phyloP scores from a whole-genome alignment of 1,140 invertebrate species.

The Euwallacea similis region DNA sequence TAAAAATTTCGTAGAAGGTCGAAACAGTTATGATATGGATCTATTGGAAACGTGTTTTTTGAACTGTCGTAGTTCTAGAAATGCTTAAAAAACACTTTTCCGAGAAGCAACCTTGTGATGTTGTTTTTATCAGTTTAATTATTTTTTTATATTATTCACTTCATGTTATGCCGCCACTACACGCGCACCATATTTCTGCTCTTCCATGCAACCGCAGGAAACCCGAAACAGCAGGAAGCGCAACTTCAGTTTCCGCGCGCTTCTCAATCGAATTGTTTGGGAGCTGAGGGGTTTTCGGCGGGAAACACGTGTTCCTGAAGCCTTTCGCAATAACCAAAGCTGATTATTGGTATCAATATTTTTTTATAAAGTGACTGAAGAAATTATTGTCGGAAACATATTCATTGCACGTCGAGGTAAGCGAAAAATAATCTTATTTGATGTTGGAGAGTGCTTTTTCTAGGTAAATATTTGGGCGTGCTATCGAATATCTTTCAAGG shows the following conservation, averaged over 20 bases:
- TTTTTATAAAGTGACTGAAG: neutral
- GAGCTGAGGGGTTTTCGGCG: neutral
- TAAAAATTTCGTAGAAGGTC: too few species aligned
- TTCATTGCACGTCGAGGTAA: neutral
- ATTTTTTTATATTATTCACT: too few species aligned
- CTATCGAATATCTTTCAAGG: neutral
- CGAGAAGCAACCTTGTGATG: too few species aligned
- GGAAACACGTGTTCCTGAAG: constrained; percentile 2
- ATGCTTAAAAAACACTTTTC: too few species aligned
- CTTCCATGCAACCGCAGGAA: neutral
- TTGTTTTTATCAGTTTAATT: too few species aligned
- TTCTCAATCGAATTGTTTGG: neutral
- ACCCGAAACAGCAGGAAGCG: neutral
- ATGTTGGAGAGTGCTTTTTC: neutral
- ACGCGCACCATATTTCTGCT: too few species aligned
- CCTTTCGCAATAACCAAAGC: neutral
- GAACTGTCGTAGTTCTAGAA: too few species aligned
- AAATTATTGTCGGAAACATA: neutral
- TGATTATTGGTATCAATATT: neutral
- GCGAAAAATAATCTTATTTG: neutral
- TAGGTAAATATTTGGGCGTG: neutral
- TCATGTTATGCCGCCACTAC: too few species aligned
- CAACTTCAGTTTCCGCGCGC: constrained; percentile 2
- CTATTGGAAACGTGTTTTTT: too few species aligned
- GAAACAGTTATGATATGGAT: too few species aligned